phyloP scores from a whole-genome alignment of 1,140 invertebrate genomes.

The Anagrus nilaparvatae region DNA sequence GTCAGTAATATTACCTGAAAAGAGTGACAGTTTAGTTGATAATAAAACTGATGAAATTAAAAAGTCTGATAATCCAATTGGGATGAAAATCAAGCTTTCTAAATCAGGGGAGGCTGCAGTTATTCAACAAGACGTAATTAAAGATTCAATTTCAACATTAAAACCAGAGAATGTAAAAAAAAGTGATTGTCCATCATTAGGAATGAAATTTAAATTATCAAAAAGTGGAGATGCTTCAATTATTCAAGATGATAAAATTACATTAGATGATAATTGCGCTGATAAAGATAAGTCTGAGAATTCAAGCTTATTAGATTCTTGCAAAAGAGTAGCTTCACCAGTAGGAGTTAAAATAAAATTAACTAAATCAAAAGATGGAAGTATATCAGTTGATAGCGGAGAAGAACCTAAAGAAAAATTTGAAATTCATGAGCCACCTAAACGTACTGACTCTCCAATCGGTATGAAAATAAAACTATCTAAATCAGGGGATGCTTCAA shows the following conservation, averaged over 20 bases:
- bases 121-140: conserved; percentile 22
- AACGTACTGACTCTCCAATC: conserved; percentile 25
- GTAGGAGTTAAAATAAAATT: conserved; percentile 37
- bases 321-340: conserved; percentile 30
- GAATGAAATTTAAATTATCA: conserved; percentile 40
- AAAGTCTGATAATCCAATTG: conserved; percentile 27
- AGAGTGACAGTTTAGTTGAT: conserved; percentile 23
- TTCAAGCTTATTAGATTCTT: conserved; percentile 18
- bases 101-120: conserved; percentile 30
- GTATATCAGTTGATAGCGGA: conserved; percentile 18
- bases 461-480: conserved; percentile 29
- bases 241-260: conserved; percentile 24
- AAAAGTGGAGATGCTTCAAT: conserved; percentile 39
- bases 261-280: conserved; percentile 11
- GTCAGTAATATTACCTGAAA: conserved; percentile 18
- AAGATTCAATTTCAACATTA: conserved; percentile 19
- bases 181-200: conserved; percentile 29
- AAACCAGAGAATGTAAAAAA: conserved; percentile 17
- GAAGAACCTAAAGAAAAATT: conserved; percentile 27
- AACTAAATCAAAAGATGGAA: conserved; percentile 26
- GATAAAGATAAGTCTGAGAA: conserved; percentile 9
- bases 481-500: conserved; percentile 26
- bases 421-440: conserved; percentile 23
- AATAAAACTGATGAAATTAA: conserved; percentile 26
- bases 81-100: conserved; percentile 32